These are phyloP conservation scores for Eupithecia centaureata DNA, from an alignment of 2,888 invertebrate genomes.

Conservation along the genomic window DNA sequence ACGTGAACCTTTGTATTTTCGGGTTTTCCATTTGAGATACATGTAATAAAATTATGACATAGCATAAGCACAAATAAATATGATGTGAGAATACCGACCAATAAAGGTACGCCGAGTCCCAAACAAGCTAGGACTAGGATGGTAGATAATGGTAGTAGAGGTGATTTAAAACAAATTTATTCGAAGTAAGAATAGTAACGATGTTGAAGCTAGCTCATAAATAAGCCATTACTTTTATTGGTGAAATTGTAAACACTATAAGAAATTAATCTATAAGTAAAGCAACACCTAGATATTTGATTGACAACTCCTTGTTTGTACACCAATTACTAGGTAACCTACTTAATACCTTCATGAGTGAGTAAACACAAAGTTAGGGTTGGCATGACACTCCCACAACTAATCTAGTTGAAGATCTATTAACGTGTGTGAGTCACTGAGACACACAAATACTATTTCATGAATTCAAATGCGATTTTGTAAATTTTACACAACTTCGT, in stretches of 20 bases:
- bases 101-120: not conserved
- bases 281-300: not conserved
- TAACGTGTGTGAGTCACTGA: not conserved
- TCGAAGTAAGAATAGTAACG: not conserved
- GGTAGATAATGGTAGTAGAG: not conserved
- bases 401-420: not conserved
- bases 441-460: not conserved
- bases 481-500: not conserved
- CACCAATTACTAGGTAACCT: not conserved
- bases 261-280: not conserved
- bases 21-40: not conserved
- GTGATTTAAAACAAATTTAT: not conserved
- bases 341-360: not conserved
- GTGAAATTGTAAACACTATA: not conserved
- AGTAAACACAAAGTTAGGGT: not conserved
- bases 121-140: not conserved
- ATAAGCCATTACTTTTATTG: not conserved
- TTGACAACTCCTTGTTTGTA: conserved; percentile 2
- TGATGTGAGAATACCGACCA: not conserved
- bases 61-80: not conserved
- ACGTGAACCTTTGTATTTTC: conserved; percentile 19
- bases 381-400: not conserved
- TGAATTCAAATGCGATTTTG: not conserved
- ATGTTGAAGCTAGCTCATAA: not conserved
- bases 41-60: conserved; percentile 5